Evolutionary conservation across 2,113 vertebrate genomes (phyloP).

Genomic region (Mionectes macconnelli): DNA sequence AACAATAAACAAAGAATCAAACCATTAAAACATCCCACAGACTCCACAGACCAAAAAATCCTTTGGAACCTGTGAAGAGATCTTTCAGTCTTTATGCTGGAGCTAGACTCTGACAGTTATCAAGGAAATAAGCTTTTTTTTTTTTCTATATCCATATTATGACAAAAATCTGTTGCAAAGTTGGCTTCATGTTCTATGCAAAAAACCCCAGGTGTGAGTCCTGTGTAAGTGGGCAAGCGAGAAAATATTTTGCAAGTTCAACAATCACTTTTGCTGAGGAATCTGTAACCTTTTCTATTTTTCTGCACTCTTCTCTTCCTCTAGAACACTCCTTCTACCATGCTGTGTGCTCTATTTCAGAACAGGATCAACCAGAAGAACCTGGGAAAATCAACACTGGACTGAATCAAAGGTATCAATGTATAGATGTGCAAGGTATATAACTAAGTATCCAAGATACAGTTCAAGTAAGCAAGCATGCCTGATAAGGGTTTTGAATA

Average conservation of each 20-base stretch:
- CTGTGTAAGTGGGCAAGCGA: not conserved
- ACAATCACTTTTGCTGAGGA: not conserved
- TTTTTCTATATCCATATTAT: not conserved
- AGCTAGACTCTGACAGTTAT: not conserved
- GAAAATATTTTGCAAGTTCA: not conserved
- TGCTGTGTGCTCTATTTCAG: not conserved
- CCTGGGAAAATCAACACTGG: not conserved
- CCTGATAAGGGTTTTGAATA: not conserved
- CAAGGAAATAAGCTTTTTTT: not conserved
- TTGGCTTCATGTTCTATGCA: not conserved
- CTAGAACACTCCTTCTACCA: not conserved
- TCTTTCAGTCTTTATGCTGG: not conserved
- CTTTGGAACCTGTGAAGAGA: not conserved
- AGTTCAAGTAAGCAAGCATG: not conserved
- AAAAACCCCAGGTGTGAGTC: not conserved
- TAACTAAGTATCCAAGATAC: not conserved
- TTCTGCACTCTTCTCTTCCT: not conserved
- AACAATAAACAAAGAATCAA: not conserved
- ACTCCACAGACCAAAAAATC: not conserved
- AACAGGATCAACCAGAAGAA: not conserved
- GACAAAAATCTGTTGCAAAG: not conserved
- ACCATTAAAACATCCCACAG: not conserved
- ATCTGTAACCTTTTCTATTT: not conserved
- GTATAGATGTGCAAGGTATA: not conserved
- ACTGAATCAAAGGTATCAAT: not conserved